Percentiles rank a stretch among this genome's conserved stretches.
phyloP scores from a whole-genome alignment of 2,888 invertebrate species.

The Melinaea menophilus region DNA sequence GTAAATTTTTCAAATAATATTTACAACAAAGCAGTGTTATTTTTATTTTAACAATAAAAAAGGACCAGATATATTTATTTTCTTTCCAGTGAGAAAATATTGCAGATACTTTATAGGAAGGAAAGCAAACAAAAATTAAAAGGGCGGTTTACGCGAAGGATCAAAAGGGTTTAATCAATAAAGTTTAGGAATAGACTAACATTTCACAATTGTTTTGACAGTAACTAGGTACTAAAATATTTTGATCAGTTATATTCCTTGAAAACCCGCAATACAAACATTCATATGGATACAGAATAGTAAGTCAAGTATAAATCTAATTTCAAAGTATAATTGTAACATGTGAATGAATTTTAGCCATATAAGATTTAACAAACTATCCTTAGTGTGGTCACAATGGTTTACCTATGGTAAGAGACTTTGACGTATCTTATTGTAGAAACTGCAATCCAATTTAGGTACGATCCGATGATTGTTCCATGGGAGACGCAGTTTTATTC shows the following conservation, averaged over 20 bases:
- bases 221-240: too few relatives aligned
- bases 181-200: slow-evolving; percentile 23
- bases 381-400: neutral
- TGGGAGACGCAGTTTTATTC: slow-evolving; percentile 61
- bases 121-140: slow-evolving; percentile 59
- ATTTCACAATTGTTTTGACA: too few relatives aligned
- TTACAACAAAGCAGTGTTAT: too few relatives aligned
- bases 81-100: neutral
- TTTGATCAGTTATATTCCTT: too few relatives aligned
- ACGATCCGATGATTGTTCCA: slow-evolving; percentile 62
- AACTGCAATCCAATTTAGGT: slow-evolving; percentile 55
- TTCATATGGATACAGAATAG: too few relatives aligned
- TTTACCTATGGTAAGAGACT: neutral
- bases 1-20: too few relatives aligned
- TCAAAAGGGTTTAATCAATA: slow-evolving; percentile 59
- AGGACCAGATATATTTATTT: slow-evolving; percentile 63
- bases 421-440: neutral
- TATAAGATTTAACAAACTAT: neutral
- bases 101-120: neutral
- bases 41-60: slow-evolving; percentile 19
- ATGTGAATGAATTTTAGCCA: neutral
- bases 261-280: too few relatives aligned
- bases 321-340: neutral
- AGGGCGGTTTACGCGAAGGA: slow-evolving; percentile 47
- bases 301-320: neutral